Percentiles rank a stretch among this genome's conserved stretches.
Conservation (phyloP, 1,140 invertebrate species). For the Caenorhabditis remanei region DNA sequence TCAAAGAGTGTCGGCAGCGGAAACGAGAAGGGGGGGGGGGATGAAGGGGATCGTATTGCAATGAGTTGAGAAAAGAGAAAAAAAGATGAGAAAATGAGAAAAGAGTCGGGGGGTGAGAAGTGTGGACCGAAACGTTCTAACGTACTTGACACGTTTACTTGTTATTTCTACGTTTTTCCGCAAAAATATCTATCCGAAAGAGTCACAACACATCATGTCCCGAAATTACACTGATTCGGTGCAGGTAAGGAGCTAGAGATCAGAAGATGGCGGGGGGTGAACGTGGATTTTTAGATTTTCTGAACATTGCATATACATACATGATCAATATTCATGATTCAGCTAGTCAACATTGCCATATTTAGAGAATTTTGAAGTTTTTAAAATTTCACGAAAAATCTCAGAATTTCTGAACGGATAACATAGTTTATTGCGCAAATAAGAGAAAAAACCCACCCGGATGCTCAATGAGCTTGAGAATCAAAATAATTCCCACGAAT, state of each 20-base stretch:
- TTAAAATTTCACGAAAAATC: background rate
- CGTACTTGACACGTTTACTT: slow-evolving; percentile 55
- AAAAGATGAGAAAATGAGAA: slow-evolving; percentile 40
- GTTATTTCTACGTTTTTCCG: slow-evolving; percentile 36
- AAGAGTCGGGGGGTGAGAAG: slow-evolving; percentile 13
- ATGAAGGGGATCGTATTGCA: slow-evolving; percentile 55
- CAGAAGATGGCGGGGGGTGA: background rate
- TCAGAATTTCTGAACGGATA: background rate
- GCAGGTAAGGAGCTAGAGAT: slow-evolving; percentile 28
- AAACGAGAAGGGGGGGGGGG: background rate
- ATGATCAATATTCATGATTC: background rate
- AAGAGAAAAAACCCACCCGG: background rate
- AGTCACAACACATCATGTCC: background rate
- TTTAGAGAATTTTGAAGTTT: background rate
- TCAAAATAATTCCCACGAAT: background rate
- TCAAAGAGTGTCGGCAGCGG: background rate
- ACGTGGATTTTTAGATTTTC: slow-evolving; percentile 40
- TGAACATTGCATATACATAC: background rate
- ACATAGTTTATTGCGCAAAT: background rate
- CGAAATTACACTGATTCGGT: slow-evolving; percentile 43
- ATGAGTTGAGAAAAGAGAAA: slow-evolving; percentile 47
- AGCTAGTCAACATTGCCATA: background rate
- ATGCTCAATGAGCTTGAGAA: background rate
- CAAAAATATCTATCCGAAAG: background rate
- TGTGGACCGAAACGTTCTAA: slow-evolving; percentile 49